Evolutionary conservation across 2,113 vertebrate species (phyloP).

Genomic region (Zootoca vivipara): DNA sequence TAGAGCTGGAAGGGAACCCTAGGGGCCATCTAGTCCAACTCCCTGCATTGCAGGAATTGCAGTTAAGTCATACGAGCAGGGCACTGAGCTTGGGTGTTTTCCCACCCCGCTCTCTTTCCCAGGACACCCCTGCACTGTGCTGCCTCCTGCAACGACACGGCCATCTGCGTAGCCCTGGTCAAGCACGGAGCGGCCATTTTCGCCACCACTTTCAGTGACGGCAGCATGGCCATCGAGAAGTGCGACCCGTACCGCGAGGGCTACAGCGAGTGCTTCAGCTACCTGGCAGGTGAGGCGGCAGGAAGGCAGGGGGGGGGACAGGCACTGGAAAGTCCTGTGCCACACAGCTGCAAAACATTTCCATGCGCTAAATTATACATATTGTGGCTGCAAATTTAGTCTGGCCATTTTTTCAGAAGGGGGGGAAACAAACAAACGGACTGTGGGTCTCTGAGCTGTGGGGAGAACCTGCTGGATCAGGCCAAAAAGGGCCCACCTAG

Average conservation of each 20-base stretch:
- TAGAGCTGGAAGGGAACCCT: too few relatives aligned
- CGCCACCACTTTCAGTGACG: conserved; percentile 85
- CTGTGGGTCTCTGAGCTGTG: too few relatives aligned
- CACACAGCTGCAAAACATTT: neutral
- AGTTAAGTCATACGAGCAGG: too few relatives aligned
- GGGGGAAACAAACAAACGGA: too few relatives aligned
- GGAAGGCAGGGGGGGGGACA: neutral
- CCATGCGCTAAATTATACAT: neutral
- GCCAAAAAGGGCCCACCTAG: too few relatives aligned
- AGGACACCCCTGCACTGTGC: conserved; percentile 93
- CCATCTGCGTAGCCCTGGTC: conserved; percentile 85
- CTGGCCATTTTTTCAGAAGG: too few relatives aligned
- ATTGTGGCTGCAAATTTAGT: too few relatives aligned
- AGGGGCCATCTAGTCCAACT: too few relatives aligned
- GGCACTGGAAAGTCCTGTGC: too few relatives aligned
- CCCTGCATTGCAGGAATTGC: too few relatives aligned
- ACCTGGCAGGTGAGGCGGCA: conserved; percentile 78
- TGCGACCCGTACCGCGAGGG: conserved; percentile 87
- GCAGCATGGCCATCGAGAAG: conserved; percentile 85
- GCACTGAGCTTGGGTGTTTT: neutral
- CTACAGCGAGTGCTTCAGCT: conserved; percentile 84
- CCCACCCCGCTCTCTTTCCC: neutral
- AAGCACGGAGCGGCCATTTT: conserved; percentile 86
- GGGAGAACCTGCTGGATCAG: too few relatives aligned
- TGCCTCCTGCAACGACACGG: conserved; percentile 88